These are phyloP conservation scores for Andricus grossulariae DNA, from an alignment of 1,140 invertebrate genomes.

Conservation along the genomic window DNA sequence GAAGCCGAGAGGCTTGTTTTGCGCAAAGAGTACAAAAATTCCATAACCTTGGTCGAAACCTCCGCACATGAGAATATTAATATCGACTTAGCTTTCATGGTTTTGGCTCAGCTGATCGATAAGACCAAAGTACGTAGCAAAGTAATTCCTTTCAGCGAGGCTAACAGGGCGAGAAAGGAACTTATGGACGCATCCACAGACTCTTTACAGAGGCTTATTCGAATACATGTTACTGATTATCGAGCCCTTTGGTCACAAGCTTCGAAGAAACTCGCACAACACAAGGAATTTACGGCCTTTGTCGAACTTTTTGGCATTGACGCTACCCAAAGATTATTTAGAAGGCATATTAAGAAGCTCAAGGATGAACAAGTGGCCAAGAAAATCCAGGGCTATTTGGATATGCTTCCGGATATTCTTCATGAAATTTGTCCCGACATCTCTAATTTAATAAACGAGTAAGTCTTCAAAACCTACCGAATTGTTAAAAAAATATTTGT, in stretches of 20 bases:
- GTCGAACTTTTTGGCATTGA: constrained; percentile 94
- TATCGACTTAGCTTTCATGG: constrained; percentile 94
- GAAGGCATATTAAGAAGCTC: constrained; percentile 88
- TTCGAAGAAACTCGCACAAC: constrained; percentile 89
- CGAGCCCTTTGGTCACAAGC: constrained; percentile 91
- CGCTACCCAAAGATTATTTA: constrained; percentile 87
- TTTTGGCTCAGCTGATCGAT: constrained; percentile 95
- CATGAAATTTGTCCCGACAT: constrained; percentile 90
- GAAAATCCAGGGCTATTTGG: constrained; percentile 88
- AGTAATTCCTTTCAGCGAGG: constrained; percentile 90
- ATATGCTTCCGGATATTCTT: constrained; percentile 87
- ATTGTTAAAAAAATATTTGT: too few relatives aligned
- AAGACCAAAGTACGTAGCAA: constrained; percentile 82
- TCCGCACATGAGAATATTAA: constrained; percentile 98
- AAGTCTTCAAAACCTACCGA: constrained; percentile 51
- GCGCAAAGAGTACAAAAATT: constrained; percentile 93
- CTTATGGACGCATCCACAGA: constrained; percentile 92
- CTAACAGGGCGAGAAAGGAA: constrained; percentile 90
- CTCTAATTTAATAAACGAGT: constrained; percentile 85
- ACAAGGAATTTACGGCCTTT: constrained; percentile 93
- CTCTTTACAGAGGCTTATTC: constrained; percentile 89
- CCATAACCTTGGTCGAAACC: constrained; percentile 93
- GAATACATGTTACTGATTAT: constrained; percentile 88
- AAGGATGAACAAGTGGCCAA: constrained; percentile 90
- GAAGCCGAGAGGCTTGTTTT: constrained; percentile 93